Base-by-base conservation (phyloP, 2,888 invertebrate species). In the Clusia tigrina region DNA sequence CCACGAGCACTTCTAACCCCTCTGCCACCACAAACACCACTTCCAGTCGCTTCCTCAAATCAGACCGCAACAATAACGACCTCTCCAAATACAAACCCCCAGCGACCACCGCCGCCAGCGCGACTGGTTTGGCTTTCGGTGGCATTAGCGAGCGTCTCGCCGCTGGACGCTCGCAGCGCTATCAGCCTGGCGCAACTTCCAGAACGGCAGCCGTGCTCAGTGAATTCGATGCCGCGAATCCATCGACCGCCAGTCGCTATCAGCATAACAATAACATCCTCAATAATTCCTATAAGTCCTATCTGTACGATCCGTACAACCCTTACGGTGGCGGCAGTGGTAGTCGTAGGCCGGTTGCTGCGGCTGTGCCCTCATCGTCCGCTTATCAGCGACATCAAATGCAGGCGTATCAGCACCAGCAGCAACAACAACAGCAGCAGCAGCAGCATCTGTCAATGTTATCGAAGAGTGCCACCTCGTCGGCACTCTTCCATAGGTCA, bases 401-500 rank as follows among this genome's bases (percentile, higher is more conserved):
- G 68, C 74, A 76, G 71, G 73, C 72, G 63, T 74, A 76, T 32
- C 76, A 74, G 48, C 76, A 74, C 51, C 74, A 73, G 18, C 71
- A 72, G 53, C 72, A 70, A 52, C 73, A 74, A 55, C 78, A 78
- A 58, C 77, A 76, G 63, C 77, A 76, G 38, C 70, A 79, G 67
- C 72, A 74, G 17, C 75, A 80, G 66, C 66, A 67, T 46, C 61
- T 70, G 64, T 71, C 70, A 55, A 67, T 74, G 73, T 73, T 83
- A 67, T 73, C 81, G 26, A 83, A 80, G 71, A 82, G 83, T 67
- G 80, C 82, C 67, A 80, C 81, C 56, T 80, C 87, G 83, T 78
- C 87, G 81, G 80, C 83, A 79, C 84, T 86, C 85, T 83, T 87
- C 83, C 76, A 81, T 74, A 82, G 81, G 77, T 83, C 84, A 74